A percentile compares a stretch with the other conserved stretches of the same genome.
Conservation (phyloP, 2,888 invertebrate species). For the Catocala fraxini region DNA sequence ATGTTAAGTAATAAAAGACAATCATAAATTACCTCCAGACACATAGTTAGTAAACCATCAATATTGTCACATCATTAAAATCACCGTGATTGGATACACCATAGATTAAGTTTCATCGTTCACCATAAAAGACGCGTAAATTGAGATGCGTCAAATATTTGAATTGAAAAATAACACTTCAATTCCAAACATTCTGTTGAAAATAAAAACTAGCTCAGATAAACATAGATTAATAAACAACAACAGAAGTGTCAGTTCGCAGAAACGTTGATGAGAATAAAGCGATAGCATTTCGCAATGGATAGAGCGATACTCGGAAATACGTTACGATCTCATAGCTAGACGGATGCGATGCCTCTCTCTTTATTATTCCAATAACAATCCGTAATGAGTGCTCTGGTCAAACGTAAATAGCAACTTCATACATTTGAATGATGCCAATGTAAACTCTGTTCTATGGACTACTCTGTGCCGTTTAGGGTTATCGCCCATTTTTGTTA, state of each 20-base stretch:
- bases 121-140: slow-evolving; percentile 39
- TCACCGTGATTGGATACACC: slow-evolving; percentile 16
- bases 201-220: slow-evolving; percentile 70
- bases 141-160: slow-evolving; percentile 23
- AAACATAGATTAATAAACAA: slow-evolving; percentile 83
- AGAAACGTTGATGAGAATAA: slow-evolving; percentile 76
- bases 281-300: slow-evolving; percentile 82
- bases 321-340: slow-evolving; percentile 76
- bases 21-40: slow-evolving; percentile 41
- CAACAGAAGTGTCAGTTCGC: slow-evolving; percentile 84
- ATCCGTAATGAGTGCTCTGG: slow-evolving; percentile 87
- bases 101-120: slow-evolving; percentile 34
- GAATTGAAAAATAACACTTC: slow-evolving; percentile 54
- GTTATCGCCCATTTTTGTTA: slow-evolving; percentile 56
- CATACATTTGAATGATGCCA: slow-evolving; percentile 86
- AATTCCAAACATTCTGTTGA: slow-evolving; percentile 61
- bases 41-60: slow-evolving; percentile 44
- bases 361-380: slow-evolving; percentile 88
- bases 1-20: slow-evolving; percentile 44
- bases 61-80: slow-evolving; percentile 45
- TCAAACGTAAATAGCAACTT: slow-evolving; percentile 87
- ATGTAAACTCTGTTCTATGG: slow-evolving; percentile 82
- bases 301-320: slow-evolving; percentile 76
- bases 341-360: slow-evolving; percentile 80
- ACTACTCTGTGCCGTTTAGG: slow-evolving; percentile 75